Evolutionary conservation across 2,113 vertebrate genomes (phyloP), one percentile per base, ranked within the genome.

Genomic region (Xenus cinereus): DNA sequence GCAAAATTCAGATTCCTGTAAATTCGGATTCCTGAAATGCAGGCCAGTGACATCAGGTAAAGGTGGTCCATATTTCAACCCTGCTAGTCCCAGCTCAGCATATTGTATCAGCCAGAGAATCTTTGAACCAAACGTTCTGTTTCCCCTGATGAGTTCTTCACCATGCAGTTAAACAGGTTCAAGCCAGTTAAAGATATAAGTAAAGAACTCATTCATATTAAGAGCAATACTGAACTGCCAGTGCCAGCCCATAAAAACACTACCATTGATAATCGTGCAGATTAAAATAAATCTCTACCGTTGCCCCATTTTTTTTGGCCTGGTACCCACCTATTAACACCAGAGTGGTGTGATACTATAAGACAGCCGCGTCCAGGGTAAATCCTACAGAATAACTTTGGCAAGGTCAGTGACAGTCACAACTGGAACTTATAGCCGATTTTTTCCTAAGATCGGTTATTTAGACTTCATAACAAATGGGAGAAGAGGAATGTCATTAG

Each of bases 351-450:
- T 35, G 7, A 35, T 8, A 37, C 16, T 18, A 37, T 4, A 53
- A 43, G 22, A 39, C 39, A 63, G 30, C 14, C 28, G 26, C 0
- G 0, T 9, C 8, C 18, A 59, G 12, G 5, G 8, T 79, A 79
- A 71, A 84, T 43, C 24, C 39, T 39, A 57, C n/a, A 64, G 46
- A 75, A 12, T 23, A 64, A 76, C 30, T 46, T 63, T 16, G 26
- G n/a, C 23, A 60, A 68, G 26, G 30, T 64, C 87, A 87, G 56
- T 15, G 37, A 63, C 54, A 77, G 28, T 27, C 35, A 69, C n/a
- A 43, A 43, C 20, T 43, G 14, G 24, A 95, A 84, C 16, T 78
- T 37, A 67, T 0, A 39, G 48, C 13, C 14, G 12, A 5, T 77
- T 78, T 76, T 50, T 56, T 28, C 48, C 41, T 75, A 35, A 62